Evolutionary conservation across 2,888 invertebrate genomes (phyloP), one percentile per base, ranked within the genome.

Genomic region (Seira sanloemensis): DNA sequence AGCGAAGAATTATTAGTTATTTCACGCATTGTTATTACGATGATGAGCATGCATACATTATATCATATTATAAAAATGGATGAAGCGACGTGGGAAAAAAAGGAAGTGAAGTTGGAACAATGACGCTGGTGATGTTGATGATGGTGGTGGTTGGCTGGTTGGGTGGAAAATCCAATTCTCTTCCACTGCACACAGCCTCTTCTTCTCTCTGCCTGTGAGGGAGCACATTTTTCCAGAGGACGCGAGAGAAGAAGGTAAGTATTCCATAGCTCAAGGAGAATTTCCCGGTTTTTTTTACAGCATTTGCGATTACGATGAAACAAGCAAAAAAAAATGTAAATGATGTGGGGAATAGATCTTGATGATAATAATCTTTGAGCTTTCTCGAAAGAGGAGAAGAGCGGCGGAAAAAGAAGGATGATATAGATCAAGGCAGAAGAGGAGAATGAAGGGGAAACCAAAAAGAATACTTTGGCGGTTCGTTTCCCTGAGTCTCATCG

Each of bases 121-220:
- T 50, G 50, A 50, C 50, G 50, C 5, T n/a, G 50, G 16, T 50
- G n/a, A 2, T n/a, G 50, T 50, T 50, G 50, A 50, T 50, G n/a
- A 50, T 50, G 50, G 71, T 62, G 66, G 77, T 78, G 16, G 50
- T 2, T 50, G 83, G 72, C 78, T 76, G 83, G 77, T 83, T 83
- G 77, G 83, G 72, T 77, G 77, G 83, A 83, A 82, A 83, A 83
- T 83, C 83, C 77, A 83, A 78, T 83, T 77, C n/a, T n/a, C n/a
- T n/a, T n/a, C n/a, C n/a, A n/a, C n/a, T n/a, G n/a, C n/a, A n/a
- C n/a, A n/a, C n/a, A n/a, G n/a, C n/a, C n/a, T n/a, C 65, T 82
- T 83, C 50, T 50, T n/a, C n/a, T 50, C 50, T 50, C 16, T 50
- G 50, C n/a, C 77, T 73, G 50, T 12, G 16, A 50, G 73, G 72